Percentiles rank a stretch among this genome's conserved stretches.
These are phyloP conservation scores for Cantharis rustica DNA, from an alignment of 2,888 invertebrate genomes.

Conservation along the genomic window DNA sequence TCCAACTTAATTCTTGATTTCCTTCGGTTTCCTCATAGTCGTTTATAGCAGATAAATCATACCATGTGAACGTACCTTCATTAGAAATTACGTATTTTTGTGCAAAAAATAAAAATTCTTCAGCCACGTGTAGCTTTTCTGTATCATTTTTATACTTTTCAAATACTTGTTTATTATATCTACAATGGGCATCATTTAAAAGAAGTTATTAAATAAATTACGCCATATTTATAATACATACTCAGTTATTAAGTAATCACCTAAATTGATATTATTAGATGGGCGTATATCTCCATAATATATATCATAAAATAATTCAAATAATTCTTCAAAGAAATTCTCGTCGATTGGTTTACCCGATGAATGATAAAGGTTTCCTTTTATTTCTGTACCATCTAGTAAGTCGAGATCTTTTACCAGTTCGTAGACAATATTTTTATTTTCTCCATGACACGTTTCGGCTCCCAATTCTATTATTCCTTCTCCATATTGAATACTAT, in stretches of 20 bases:
- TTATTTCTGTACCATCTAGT: conserved; percentile 34
- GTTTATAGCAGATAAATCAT: conserved; percentile 68
- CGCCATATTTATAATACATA: conserved; percentile 64
- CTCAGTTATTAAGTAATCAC: conserved; percentile 71
- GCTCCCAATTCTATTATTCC: conserved; percentile 42
- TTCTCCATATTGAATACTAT: conserved; percentile 38
- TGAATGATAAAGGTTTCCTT: conserved; percentile 19
- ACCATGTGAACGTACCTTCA: conserved; percentile 65
- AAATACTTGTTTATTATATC: background rate
- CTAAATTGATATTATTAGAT: conserved; percentile 45
- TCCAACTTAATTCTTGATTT: conserved; percentile 73
- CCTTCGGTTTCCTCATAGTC: conserved; percentile 74
- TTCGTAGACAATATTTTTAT: conserved; percentile 40
- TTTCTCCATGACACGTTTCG: conserved; percentile 43
- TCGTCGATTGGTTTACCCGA: conserved; percentile 8
- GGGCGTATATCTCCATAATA: conserved; percentile 24
- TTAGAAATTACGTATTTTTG: background rate
- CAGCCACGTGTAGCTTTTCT: background rate
- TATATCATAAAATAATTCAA: conserved; percentile 24
- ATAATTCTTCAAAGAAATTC: conserved; percentile 9
- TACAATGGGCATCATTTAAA: background rate
- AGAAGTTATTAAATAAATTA: conserved; percentile 48
- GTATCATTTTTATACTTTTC: background rate
- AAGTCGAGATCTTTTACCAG: conserved; percentile 36
- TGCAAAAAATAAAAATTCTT: conserved; percentile 10